Evolutionary conservation across 1,140 invertebrate species (phyloP), one percentile per base, ranked within the genome.

Genomic region (Nephila pilipes): DNA sequence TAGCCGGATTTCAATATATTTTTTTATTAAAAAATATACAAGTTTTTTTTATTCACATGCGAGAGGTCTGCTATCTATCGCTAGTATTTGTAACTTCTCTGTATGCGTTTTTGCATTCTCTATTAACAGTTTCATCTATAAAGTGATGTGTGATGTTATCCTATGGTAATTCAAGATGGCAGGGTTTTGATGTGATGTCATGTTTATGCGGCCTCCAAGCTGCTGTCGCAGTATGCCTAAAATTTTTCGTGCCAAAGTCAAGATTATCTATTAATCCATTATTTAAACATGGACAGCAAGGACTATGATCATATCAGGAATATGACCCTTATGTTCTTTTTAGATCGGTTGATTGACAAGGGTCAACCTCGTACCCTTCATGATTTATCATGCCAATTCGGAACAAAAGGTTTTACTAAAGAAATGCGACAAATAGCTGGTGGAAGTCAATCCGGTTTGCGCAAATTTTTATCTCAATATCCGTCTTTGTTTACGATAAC

Each of bases 301-400:
- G 98, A 98, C 96, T 99, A 99, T 96, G 98, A 99, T 96, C 96
- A 97, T 95, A 97, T 98, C 94, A 96, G 98, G 95, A 99, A 99
- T 95, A 97, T 98, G 97, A 99, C 99, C 92, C 96, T 99, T 93
- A 96, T 99, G 94, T 99, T 99, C 96, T 99, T 99, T 96, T 97
- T 99, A 95, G 99, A 99, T 96, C 97, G 98, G 95, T 96, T 99
- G 89, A 97, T 99, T 96, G 98, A 99, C 95, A 99, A 99, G 96
- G 98, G 98, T 95, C 98, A 96, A 85, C 95, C 98, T 91, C 97
- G 99, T 95, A 99, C 98, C 79, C 96, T 99, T 94, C 99, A 99
- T 95, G 99, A 99, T 96, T 96, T 99, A 92, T 98, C 98, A 95
- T 99, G 99, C 96, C 98, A 99, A 96, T 99, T 99, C 96, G 98